Conservation (phyloP, 2,797 vertebrate species). For the Anomalospiza imberbis region DNA sequence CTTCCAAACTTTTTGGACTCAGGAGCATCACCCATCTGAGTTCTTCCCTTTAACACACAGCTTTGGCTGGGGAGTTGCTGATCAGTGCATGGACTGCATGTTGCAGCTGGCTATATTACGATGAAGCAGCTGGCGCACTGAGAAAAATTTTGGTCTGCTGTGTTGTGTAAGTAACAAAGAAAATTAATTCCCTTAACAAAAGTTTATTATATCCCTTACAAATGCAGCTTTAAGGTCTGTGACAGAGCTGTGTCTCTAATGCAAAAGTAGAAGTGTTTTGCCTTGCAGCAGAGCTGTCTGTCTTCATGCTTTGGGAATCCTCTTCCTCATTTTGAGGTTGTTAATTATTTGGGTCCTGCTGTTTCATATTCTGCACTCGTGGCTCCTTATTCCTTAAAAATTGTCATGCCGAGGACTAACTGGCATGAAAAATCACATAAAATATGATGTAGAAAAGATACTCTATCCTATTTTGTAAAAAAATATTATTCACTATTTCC, state of each 20-base stretch:
- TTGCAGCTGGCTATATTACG: neutral
- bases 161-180: neutral
- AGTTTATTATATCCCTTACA: neutral
- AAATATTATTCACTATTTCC: neutral
- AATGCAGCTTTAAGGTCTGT: neutral
- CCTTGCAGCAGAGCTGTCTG: neutral
- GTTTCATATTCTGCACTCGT: neutral
- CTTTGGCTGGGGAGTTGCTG: neutral
- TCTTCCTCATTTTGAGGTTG: neutral
- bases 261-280: neutral
- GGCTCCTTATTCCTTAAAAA: neutral
- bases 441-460: neutral
- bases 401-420: neutral
- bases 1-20: neutral
- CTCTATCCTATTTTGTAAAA: neutral
- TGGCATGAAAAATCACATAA: neutral
- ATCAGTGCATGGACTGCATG: accelerated
- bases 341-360: neutral
- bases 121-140: neutral
- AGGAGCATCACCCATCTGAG: neutral
- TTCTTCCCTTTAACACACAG: neutral
- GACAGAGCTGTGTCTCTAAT: neutral
- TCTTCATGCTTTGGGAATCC: neutral
- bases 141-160: neutral
- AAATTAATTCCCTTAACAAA: neutral